Evolutionary conservation across 2,888 invertebrate species (phyloP), one percentile per base, ranked within the genome.

Genomic region (Aporophyla nigra): DNA sequence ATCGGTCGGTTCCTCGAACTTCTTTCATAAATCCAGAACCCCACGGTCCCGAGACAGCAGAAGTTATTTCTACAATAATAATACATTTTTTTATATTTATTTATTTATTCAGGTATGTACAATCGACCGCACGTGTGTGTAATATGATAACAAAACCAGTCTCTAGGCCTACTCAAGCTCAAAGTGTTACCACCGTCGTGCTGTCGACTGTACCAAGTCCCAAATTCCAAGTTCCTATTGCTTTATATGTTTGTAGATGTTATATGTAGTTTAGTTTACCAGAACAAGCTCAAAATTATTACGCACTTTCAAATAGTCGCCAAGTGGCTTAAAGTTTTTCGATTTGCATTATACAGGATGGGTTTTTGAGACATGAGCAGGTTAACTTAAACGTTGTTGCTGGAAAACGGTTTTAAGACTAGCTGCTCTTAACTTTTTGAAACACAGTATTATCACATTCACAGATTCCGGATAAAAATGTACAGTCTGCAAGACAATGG

Each of bases 221-320:
- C n/a, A 19, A 46, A 21, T 61, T 33, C 14, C 40, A 27, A 7
- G 21, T 69, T 27, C 27, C 21, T 24, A 27, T 5, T 61, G 51
- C 43, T 75, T 74, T 43, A 4, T 61, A 53, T 0, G 19, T 46
- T 16, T 61, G 7, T 75, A 24, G 46, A 51, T 73, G 27, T 43
- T 51, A 40, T 74, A 43, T 19, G 27, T 27, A 43, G 12, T 51
- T 2, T 51, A 51, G 51, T 46, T 27, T 27, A 43, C 19, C 16
- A 16, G 7, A 33, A 46, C 21, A 75, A 33, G 19, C 51, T 53
- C 6, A 27, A 53, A 53, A 75, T 53, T 24, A 62, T 49, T 24
- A 49, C 46, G 24, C 33, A 63, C 51, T 75, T 54, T 62, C 53
- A 53, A 54, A 33, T 7, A 27, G 16, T 46, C 10, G 27, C 33